Evolutionary conservation across 2,113 vertebrate species (phyloP).

Genomic region (Stigmatopora nigra): DNA sequence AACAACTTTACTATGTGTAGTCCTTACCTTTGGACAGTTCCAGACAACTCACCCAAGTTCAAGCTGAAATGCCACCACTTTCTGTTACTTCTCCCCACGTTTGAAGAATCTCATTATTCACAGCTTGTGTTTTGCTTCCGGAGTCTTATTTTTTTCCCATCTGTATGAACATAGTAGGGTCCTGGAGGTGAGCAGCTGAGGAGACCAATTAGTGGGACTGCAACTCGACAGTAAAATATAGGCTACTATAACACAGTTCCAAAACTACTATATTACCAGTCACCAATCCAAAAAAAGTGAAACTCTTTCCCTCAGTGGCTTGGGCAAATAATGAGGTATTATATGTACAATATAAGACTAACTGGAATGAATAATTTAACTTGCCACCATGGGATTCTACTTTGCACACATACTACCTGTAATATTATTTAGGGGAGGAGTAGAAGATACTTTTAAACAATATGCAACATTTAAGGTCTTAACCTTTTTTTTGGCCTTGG

Average conservation of each 20-base stretch:
- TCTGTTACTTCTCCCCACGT: conserved; percentile 67
- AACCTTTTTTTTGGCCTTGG: too few species aligned
- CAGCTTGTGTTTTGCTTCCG: conserved; percentile 67
- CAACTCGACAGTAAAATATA: conserved; percentile 55
- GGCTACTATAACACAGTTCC: conserved; percentile 30
- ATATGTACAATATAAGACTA: background rate
- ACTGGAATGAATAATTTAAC: background rate
- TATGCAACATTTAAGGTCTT: background rate
- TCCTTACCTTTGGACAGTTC: conserved; percentile 65
- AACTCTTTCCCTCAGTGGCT: background rate
- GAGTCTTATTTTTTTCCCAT: conserved; percentile 69
- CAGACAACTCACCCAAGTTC: conserved; percentile 66
- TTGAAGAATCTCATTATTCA: conserved; percentile 74
- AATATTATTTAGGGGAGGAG: background rate
- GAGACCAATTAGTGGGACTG: conserved; percentile 76
- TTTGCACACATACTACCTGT: background rate
- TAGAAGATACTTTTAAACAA: background rate
- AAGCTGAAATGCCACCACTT: conserved; percentile 75
- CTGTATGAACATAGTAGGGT: conserved; percentile 70
- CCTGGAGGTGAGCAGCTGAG: conserved; percentile 68
- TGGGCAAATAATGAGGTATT: background rate
- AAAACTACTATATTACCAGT: conserved; percentile 7
- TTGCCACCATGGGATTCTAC: background rate
- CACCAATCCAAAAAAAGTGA: background rate
- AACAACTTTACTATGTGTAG: conserved; percentile 11